Percentiles rank a stretch among this genome's conserved stretches.
Evolutionary conservation across 2,797 vertebrate species (phyloP).

Genomic region (Eulemur albifrons): DNA sequence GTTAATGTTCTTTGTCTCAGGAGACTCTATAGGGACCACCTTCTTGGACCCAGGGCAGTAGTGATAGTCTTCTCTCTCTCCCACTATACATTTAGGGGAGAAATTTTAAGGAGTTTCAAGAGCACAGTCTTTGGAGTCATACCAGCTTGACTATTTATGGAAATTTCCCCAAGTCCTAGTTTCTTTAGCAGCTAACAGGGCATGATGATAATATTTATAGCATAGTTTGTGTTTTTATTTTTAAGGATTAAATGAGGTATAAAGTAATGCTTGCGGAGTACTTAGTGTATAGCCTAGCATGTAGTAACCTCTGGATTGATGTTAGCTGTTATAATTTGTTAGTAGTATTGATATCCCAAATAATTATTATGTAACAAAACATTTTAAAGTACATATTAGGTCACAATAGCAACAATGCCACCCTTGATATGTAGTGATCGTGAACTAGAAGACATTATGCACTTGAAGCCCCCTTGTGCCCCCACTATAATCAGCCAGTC

Average conservation of each 20-base stretch:
- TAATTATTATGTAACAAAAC: neutral
- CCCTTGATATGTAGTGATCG: neutral
- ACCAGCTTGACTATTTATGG: neutral
- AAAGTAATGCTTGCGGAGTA: neutral
- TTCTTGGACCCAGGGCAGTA: neutral
- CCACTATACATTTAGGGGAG: neutral
- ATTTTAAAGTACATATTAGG: neutral
- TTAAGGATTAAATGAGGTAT: conserved; percentile 16
- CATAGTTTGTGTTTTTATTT: neutral
- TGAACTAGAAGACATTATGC: neutral
- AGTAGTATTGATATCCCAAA: neutral
- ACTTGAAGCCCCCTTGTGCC: neutral
- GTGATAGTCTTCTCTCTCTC: neutral
- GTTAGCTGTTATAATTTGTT: neutral
- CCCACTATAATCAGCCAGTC: neutral
- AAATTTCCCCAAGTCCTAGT: neutral
- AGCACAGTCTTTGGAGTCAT: neutral
- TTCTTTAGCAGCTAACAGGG: neutral
- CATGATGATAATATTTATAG: neutral
- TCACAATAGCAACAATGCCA: neutral
- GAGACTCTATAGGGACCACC: neutral
- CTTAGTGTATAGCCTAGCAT: neutral
- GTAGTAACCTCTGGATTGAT: neutral
- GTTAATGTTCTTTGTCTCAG: neutral
- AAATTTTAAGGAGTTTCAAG: neutral